Conservation (phyloP, 2,113 vertebrate genomes). For the Nyctibius bracteatus region DNA sequence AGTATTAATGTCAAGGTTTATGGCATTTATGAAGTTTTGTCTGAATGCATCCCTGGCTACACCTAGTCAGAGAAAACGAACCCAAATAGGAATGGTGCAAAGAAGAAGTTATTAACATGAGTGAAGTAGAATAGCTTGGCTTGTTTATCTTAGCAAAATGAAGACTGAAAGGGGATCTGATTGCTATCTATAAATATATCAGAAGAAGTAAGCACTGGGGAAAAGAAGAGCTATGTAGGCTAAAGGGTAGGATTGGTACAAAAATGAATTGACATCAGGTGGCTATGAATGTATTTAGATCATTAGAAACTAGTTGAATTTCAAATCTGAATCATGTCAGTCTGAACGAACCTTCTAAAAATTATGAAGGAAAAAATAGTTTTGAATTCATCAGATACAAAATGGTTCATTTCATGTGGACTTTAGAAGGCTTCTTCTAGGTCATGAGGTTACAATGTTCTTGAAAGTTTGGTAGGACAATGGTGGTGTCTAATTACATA, state of each 20-base stretch:
- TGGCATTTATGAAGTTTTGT: neutral
- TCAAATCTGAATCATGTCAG: neutral
- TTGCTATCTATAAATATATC: constrained; percentile 11
- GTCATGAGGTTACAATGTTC: neutral
- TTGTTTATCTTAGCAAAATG: constrained; percentile 33
- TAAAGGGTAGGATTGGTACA: neutral
- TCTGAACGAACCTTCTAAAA: neutral
- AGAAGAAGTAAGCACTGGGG: neutral
- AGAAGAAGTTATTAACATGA: neutral
- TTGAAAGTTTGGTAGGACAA: neutral
- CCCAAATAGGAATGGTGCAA: neutral
- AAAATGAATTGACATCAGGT: neutral
- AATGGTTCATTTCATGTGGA: neutral
- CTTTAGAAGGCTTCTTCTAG: neutral
- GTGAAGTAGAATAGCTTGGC: neutral
- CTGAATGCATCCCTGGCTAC: neutral
- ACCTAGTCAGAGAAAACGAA: neutral
- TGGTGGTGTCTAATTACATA: neutral
- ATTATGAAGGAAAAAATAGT: neutral
- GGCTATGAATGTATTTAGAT: neutral
- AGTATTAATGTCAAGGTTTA: neutral
- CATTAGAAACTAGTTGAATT: neutral
- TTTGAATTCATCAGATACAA: neutral
- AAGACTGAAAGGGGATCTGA: constrained; percentile 7
- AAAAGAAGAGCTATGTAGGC: neutral